Base-by-base conservation (phyloP, 2,113 vertebrate genomes). In the Erythrolamprus reginae region DNA sequence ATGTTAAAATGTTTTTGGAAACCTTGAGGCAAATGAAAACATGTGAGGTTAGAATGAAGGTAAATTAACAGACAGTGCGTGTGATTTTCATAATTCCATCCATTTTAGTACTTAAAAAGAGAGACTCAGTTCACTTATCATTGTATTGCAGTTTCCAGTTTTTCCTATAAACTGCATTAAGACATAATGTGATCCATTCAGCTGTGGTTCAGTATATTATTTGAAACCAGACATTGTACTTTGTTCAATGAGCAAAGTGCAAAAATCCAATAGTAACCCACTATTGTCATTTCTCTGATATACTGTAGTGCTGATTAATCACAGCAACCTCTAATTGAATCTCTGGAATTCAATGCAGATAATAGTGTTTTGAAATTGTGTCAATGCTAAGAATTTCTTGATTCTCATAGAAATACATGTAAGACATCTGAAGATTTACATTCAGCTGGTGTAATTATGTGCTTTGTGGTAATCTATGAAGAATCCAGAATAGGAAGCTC, bases 341-440 rank as follows among this genome's bases (percentile, higher is more conserved):
- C 28, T 65, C 12, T 65, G 61, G 33, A 65, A 0, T 0, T 2
- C 42, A 4, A 24, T 82, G 28, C 42, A 23, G 56, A 56, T 61
- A 55, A 83, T 45, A 28, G 5, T 0, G 0, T 24, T 51, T 0
- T 1, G 55, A 61, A 90, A 56, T 47, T 2, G 51, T 10, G 48
- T 0, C 0, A 21, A 0, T 2, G 0, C 0, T 0, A 0, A 9
- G 21, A 17, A 88, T 51, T 58, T 88, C 33, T 88, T 87, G 1
- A 50, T 87, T 87, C 58, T 58, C 26, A 84, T 0, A 8, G 0
- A 7, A 5, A 50, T 0, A 48, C 33, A 1, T 0, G 0, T 33
- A 5, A 58, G 82, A 3, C 61, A 0, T 38, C 28, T 88, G 50
- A 77, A 77, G 19, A 0, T 88, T 88, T 88, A 38, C 10, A 33